A percentile compares a stretch with the other conserved stretches of the same genome.
phyloP scores from a whole-genome alignment of 2,888 invertebrate species.

The Allacma fusca region DNA sequence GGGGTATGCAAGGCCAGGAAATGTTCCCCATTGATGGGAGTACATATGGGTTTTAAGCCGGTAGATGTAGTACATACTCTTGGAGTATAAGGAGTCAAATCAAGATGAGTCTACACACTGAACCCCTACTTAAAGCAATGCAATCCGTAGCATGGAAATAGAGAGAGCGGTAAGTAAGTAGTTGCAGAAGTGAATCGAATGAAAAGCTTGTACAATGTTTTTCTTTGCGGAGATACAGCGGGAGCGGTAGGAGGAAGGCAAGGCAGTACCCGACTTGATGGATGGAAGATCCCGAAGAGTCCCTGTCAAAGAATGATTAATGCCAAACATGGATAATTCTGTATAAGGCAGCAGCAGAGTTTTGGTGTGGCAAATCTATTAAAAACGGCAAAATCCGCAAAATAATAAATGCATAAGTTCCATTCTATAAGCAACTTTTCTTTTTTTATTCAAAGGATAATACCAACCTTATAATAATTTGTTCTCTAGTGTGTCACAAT shows the following conservation, averaged over 20 bases:
- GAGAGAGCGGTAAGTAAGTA: constrained; percentile 7
- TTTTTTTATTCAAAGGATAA: not conserved
- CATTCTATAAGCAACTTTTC: constrained; percentile 38
- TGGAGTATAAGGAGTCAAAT: constrained; percentile 49
- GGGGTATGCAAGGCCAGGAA: not conserved
- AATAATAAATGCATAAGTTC: constrained; percentile 51
- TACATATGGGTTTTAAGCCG: not conserved
- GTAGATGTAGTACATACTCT: too few relatives aligned
- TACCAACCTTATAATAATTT: constrained; percentile 28
- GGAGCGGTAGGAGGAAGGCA: constrained; percentile 33
- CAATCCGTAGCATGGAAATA: not conserved
- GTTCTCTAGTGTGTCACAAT: constrained; percentile 18
- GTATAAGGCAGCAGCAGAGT: constrained; percentile 38
- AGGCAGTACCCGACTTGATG: constrained; percentile 54
- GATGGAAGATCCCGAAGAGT: constrained; percentile 61
- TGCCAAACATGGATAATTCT: constrained; percentile 61
- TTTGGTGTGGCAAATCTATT: constrained; percentile 40
- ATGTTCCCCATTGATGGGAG: not conserved
- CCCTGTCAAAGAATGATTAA: constrained; percentile 62
- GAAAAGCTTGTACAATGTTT: constrained; percentile 23
- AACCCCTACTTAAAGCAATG: too few relatives aligned
- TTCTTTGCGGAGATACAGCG: constrained; percentile 12
- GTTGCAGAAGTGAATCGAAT: constrained; percentile 28
- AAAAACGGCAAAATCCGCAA: constrained; percentile 56
- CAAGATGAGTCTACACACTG: constrained; percentile 41